Conservation (phyloP, 2,113 vertebrate species). For the Tupaia tana region DNA sequence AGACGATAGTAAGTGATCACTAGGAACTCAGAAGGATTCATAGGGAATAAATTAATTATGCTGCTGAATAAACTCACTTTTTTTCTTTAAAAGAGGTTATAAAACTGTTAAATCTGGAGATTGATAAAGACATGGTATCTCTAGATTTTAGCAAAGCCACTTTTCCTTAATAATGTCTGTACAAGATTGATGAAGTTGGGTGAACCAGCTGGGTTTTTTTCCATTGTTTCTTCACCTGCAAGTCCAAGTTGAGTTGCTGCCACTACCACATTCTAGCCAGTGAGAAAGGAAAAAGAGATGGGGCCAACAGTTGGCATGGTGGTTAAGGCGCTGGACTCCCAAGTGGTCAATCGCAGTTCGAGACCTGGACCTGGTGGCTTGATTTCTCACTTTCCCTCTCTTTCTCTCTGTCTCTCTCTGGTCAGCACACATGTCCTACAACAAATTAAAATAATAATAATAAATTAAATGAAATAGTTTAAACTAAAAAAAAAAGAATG, state of each 20-base stretch:
- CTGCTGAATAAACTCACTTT: background rate
- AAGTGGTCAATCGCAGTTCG: no score
- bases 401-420: no score
- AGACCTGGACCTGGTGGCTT: no score
- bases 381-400: no score
- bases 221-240: background rate
- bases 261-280: background rate
- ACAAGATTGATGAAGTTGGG: background rate
- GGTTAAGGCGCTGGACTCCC: no score
- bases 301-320: no score
- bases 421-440: no score
- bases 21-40: background rate
- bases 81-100: background rate
- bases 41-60: background rate
- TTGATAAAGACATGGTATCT: background rate
- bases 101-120: background rate
- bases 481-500: background rate
- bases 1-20: background rate
- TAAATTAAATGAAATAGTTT: no score
- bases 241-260: background rate
- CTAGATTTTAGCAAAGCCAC: background rate
- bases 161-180: background rate
- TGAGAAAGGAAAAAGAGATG: background rate
- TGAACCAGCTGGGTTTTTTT: background rate
- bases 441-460: no score